These are phyloP conservation scores for Brachionus rubens DNA, from an alignment of 1,140 invertebrate species.

Conservation along the genomic window DNA sequence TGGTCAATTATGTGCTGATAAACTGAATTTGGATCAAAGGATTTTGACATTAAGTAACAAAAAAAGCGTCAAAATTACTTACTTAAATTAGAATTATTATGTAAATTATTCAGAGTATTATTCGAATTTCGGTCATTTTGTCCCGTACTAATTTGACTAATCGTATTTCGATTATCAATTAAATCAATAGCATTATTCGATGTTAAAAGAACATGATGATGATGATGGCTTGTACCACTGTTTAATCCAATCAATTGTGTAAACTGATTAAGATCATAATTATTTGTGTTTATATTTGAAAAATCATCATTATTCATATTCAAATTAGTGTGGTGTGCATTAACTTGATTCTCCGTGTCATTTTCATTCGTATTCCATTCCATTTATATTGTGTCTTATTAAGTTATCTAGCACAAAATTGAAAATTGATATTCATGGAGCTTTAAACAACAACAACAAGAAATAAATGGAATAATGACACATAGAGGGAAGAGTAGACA, in stretches of 20 bases:
- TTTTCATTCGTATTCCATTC: constrained; percentile 20
- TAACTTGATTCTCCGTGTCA: not conserved
- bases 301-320: not conserved
- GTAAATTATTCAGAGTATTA: not conserved
- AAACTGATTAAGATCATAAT: constrained; percentile 23
- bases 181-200: not conserved
- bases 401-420: constrained; percentile 17
- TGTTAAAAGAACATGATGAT: not conserved
- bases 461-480: too few species aligned
- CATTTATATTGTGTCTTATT: not conserved
- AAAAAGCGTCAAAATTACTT: too few species aligned
- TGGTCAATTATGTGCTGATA: too few species aligned
- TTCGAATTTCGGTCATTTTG: not conserved
- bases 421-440: too few species aligned
- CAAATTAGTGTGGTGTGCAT: not conserved
- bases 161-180: not conserved
- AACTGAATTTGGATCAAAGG: too few species aligned
- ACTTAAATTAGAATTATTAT: constrained; percentile 12
- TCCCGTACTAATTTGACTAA: not conserved
- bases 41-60: too few species aligned
- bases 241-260: constrained; percentile 17
- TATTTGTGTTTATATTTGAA: constrained; percentile 29
- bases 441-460: too few species aligned
- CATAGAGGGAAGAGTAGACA: constrained; percentile 29
- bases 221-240: not conserved